Evolutionary conservation across 2,797 vertebrate species (phyloP).

Genomic region (Ammospiza maritima): DNA sequence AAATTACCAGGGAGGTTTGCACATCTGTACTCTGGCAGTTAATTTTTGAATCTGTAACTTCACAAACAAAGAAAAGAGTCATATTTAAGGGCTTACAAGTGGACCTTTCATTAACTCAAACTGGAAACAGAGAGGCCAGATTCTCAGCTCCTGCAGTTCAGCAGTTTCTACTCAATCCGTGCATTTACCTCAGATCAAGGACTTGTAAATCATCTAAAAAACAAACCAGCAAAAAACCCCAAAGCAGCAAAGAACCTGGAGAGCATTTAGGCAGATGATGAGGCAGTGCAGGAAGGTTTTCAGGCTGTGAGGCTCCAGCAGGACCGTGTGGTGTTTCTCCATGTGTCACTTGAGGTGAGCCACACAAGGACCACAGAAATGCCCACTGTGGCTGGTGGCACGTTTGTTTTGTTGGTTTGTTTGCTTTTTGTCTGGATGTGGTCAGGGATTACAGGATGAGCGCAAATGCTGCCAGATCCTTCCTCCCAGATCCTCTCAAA

Average conservation of each 20-base stretch:
- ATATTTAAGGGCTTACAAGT: neutral
- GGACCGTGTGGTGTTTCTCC: neutral
- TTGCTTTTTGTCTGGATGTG: conserved; percentile 56
- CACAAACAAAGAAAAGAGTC: neutral
- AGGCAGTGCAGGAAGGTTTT: neutral
- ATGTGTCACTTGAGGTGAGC: neutral
- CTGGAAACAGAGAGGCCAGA: neutral
- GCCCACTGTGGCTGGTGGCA: neutral
- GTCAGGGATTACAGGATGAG: neutral
- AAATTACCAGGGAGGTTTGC: neutral
- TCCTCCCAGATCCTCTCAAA: neutral
- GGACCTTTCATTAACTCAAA: conserved; percentile 11
- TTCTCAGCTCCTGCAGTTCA: neutral
- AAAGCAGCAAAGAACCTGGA: neutral
- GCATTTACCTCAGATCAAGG: neutral
- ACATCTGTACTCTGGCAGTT: neutral
- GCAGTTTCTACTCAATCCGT: neutral
- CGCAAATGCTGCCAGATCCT: neutral
- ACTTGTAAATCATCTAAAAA: neutral
- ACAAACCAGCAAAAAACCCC: neutral
- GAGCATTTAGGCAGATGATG: neutral
- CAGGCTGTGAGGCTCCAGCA: neutral
- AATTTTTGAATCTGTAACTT: neutral
- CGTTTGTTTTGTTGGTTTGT: conserved; percentile 15
- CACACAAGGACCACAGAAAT: neutral